Percentiles rank a stretch among this genome's conserved stretches.
Evolutionary conservation across 2,113 vertebrate genomes (phyloP).

Genomic region (Rattus rattus): DNA sequence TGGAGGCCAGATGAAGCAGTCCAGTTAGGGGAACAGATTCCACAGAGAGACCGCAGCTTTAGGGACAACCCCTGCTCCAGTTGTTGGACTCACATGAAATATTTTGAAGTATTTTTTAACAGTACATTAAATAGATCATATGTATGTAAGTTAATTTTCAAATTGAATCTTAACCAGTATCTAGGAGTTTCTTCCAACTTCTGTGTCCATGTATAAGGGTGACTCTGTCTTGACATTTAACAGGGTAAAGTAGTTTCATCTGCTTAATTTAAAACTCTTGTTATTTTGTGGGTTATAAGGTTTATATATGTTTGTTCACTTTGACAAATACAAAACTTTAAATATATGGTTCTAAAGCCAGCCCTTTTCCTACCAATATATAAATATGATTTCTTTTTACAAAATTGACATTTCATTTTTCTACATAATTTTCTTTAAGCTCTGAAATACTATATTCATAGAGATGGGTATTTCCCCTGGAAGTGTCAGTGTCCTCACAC

Average conservation of each 20-base stretch:
- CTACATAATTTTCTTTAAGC: neutral
- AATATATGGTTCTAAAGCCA: neutral
- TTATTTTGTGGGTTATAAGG: conserved; percentile 29
- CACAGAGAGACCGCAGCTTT: no score
- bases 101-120: neutral
- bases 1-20: no score
- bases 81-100: no score
- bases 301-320: neutral
- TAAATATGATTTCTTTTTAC: neutral
- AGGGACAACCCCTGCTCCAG: no score
- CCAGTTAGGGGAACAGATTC: no score
- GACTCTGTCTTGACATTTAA: neutral
- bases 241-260: neutral
- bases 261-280: neutral
- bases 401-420: neutral
- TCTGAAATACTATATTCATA: neutral
- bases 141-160: neutral
- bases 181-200: neutral
- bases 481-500: neutral
- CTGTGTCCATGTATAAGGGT: neutral
- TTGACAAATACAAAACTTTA: neutral
- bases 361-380: neutral
- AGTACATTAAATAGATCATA: neutral
- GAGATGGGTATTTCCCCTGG: neutral
- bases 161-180: neutral